Evolutionary conservation across 2,888 invertebrate genomes (phyloP), one percentile per base, ranked within the genome.

Genomic region (Orthonevra nobilis): DNA sequence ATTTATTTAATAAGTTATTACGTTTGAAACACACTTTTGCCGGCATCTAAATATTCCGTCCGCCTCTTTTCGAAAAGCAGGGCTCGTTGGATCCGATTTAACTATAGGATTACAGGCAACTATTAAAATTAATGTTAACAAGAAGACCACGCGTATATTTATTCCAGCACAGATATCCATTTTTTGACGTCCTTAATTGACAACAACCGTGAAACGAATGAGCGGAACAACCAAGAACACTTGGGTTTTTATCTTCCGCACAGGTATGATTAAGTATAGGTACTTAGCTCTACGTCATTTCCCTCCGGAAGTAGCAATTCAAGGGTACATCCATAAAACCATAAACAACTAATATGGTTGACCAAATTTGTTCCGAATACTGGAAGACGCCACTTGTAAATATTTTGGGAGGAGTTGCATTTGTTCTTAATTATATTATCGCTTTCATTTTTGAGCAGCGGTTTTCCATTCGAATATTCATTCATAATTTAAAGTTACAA

Each of bases 11-110:
- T 2, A 26, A 69, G 4, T n/a, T n/a, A 1, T 64, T 58, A 73
- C 73, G 58, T 60, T 28, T 9, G 38, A 66, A 36, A 52, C 36
- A 26, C 73, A 74, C 14, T 40, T 58, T 17, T 52, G 42, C 26
- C 73, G 50, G 2, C 73, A 74, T 3, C 7, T 60, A 2, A 36
- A 2, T 2, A 60, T 52, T 0, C 9, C 20, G 12, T 66, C 44
- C 17, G 15, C 6, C 5, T 23, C 14, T n/a, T 7, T 9, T 6
- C 7, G 9, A 9, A 6, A 7, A 30, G 17, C n/a, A 10, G 3
- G 2, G 5, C 30, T 7, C 0, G 6, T 5, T 23, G 20, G 34
- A n/a, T 20, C 7, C 23, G 52, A 23, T 23, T 52, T 52, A 38
- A 50, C n/a, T 50, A 1, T 9, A 1, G 7, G 12, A 9, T 0